A percentile compares a stretch with the other conserved stretches of the same genome.
These are phyloP conservation scores for Trichopoda pennipes DNA, from an alignment of 2,888 invertebrate genomes.

Conservation along the genomic window DNA sequence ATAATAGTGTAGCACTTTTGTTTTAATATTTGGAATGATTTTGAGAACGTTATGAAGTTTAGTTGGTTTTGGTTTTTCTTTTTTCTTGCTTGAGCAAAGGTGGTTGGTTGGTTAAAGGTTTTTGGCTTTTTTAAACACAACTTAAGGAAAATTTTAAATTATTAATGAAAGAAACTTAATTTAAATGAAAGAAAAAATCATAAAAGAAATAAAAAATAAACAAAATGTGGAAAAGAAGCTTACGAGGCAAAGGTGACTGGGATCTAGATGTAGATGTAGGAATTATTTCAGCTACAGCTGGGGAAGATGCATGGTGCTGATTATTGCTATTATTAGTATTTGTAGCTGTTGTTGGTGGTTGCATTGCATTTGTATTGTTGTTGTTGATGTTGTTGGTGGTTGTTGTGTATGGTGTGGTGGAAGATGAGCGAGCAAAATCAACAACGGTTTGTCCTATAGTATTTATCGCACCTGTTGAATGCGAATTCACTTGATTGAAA, in stretches of 20 bases:
- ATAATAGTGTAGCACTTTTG: conserved; percentile 66
- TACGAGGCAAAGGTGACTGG: conserved; percentile 81
- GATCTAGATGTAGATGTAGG: conserved; percentile 79
- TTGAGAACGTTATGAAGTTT: conserved; percentile 52
- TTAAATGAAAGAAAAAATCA: too few species aligned
- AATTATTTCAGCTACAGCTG: conserved; percentile 72
- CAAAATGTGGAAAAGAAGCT: conserved; percentile 70
- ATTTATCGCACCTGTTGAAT: conserved; percentile 81
- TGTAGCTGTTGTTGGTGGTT: conserved; percentile 70
- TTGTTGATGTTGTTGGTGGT: conserved; percentile 70
- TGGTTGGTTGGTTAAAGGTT: conserved; percentile 65
- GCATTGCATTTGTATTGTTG: conserved; percentile 68
- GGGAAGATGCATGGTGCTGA: conserved; percentile 71
- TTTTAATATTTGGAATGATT: conserved; percentile 56
- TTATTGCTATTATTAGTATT: conserved; percentile 72
- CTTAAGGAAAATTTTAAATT: conserved; percentile 26
- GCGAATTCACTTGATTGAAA: conserved; percentile 78
- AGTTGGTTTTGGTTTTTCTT: conserved; percentile 43
- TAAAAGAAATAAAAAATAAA: conserved; percentile 21
- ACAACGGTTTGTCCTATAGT: conserved; percentile 80
- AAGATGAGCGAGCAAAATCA: conserved; percentile 78
- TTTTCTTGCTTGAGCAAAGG: conserved; percentile 50
- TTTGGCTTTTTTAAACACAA: conserved; percentile 66
- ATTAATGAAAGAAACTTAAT: conserved; percentile 57
- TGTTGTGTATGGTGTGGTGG: conserved; percentile 73